Conservation (phyloP, 2,113 vertebrate genomes). For the Tetraodon nigroviridis region DNA sequence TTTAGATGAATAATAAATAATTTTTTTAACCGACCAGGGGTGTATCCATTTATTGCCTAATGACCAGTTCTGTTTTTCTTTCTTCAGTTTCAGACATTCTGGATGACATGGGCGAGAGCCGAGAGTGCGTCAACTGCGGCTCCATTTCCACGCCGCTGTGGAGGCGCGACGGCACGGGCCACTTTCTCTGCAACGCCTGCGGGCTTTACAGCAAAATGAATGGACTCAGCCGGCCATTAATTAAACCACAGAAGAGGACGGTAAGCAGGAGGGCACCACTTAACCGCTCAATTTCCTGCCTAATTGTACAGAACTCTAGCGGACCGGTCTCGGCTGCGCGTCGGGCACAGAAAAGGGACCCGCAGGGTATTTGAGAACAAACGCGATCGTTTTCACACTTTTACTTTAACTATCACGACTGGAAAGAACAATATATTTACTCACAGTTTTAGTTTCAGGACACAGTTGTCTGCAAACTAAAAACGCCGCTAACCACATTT, state of each 20-base stretch:
- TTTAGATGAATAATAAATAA: too few relatives aligned
- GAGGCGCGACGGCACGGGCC: conserved; percentile 95
- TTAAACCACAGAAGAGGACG: conserved; percentile 97
- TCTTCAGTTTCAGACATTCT: conserved; percentile 80
- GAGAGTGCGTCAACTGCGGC: conserved; percentile 97
- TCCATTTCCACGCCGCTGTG: conserved; percentile 97
- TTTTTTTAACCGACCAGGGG: too few relatives aligned
- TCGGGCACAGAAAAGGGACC: neutral
- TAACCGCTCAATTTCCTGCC: conserved; percentile 53
- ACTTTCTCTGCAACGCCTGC: conserved; percentile 99
- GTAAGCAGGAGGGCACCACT: conserved; percentile 73
- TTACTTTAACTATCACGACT: too few relatives aligned
- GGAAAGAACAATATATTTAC: too few relatives aligned
- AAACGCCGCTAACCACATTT: too few relatives aligned
- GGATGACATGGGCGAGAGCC: conserved; percentile 90
- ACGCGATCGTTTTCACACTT: too few relatives aligned
- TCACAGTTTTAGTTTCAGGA: too few relatives aligned
- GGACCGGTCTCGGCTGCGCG: conserved; percentile 20
- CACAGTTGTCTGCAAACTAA: too few relatives aligned
- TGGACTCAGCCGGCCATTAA: conserved; percentile 95
- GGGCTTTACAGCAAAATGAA: conserved; percentile 99
- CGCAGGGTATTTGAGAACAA: neutral
- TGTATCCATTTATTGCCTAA: neutral
- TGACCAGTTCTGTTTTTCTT: neutral
- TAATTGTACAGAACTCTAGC: conserved; percentile 48